These are phyloP conservation scores for Subacronicta megacephala DNA, from an alignment of 2,888 invertebrate genomes.

Conservation along the genomic window DNA sequence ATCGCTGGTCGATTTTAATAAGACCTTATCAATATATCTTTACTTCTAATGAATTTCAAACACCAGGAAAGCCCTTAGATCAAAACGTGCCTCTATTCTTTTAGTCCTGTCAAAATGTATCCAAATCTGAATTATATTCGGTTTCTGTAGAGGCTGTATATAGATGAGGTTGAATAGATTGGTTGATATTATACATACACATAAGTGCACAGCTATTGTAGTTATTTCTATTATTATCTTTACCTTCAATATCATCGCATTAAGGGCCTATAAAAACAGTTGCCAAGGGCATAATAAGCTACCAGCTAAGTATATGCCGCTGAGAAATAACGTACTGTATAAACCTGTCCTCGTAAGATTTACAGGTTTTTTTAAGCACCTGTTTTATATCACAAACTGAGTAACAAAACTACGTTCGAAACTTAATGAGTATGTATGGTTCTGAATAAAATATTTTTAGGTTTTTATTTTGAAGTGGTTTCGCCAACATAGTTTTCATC, in stretches of 20 bases:
- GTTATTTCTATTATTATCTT: no score
- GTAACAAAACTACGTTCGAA: conserved; percentile 5
- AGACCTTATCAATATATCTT: no score
- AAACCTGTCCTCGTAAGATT: conserved; percentile 40
- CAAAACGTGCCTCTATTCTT: no score
- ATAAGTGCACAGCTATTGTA: neutral
- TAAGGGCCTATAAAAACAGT: conserved; percentile 3
- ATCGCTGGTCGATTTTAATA: no score
- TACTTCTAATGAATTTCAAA: no score
- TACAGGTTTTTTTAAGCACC: conserved; percentile 34
- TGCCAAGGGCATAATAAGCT: conserved; percentile 27
- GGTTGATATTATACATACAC: neutral
- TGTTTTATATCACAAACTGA: conserved; percentile 20
- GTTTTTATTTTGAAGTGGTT: neutral
- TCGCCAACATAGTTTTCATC: no score
- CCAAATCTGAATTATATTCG: neutral
- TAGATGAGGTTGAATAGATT: neutral
- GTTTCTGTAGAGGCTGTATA: neutral
- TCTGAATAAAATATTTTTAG: conserved; percentile 3
- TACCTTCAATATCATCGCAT: conserved; percentile 5
- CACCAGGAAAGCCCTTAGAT: no score
- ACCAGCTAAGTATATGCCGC: conserved; percentile 11
- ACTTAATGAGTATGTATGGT: conserved; percentile 14
- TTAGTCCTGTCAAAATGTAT: no score
- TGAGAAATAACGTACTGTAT: conserved; percentile 13